Conservation (phyloP, 2,113 vertebrate species). For the Synchiropus splendidus region DNA sequence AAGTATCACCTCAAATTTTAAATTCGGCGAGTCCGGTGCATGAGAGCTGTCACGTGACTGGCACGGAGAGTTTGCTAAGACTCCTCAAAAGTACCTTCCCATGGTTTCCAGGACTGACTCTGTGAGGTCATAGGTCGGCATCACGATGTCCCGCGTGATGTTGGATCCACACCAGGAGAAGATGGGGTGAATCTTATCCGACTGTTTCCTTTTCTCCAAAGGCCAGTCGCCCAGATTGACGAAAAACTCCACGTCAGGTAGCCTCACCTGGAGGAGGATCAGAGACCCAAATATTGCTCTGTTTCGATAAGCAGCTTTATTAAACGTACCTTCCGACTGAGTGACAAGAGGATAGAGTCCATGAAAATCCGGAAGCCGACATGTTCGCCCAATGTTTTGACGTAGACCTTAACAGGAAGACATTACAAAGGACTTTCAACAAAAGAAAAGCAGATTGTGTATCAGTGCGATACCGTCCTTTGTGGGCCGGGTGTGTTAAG, state of each 20-base stretch:
- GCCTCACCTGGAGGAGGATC: slow-evolving; percentile 76
- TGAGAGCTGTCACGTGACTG: no score
- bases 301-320: no score
- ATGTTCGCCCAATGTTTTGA: slow-evolving; percentile 89
- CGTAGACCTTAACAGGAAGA: slow-evolving; percentile 71
- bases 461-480: no score
- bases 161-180: slow-evolving; percentile 97
- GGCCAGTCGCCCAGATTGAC: slow-evolving; percentile 98
- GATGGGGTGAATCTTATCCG: slow-evolving; percentile 77
- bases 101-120: slow-evolving; percentile 95
- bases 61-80: no score
- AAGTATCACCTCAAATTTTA: neutral
- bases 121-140: slow-evolving; percentile 96
- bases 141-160: slow-evolving; percentile 89
- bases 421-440: neutral
- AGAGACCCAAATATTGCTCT: no score
- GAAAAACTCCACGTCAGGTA: slow-evolving; percentile 94
- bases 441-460: no score
- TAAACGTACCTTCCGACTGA: slow-evolving; percentile 82
- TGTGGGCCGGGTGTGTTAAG: no score
- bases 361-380: slow-evolving; percentile 97
- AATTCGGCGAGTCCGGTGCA: neutral
- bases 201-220: slow-evolving; percentile 81
- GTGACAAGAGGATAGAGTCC: slow-evolving; percentile 91
- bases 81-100: slow-evolving; percentile 94